Evolutionary conservation across 2,888 invertebrate genomes (phyloP).

Genomic region (Onchidella celtica): DNA sequence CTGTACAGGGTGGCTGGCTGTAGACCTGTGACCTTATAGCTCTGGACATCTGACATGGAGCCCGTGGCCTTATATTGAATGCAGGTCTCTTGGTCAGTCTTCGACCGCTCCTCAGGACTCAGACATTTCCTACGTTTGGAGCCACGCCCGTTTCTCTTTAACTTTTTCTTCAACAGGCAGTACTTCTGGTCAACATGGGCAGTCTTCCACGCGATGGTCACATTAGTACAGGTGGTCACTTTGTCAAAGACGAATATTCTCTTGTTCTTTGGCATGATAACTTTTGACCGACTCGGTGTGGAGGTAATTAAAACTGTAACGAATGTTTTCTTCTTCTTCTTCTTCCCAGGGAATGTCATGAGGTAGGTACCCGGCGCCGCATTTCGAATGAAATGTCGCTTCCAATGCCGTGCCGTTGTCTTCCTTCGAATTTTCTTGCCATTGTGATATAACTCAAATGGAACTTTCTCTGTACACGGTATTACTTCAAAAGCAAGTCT

Average conservation of each 20-base stretch:
- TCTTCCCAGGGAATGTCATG: slow-evolving; percentile 56
- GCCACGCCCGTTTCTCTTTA: slow-evolving; percentile 49
- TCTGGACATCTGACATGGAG: slow-evolving; percentile 62
- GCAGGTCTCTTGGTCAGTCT: slow-evolving; percentile 57
- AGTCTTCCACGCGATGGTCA: slow-evolving; percentile 78
- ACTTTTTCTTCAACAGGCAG: slow-evolving; percentile 75
- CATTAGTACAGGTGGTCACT: slow-evolving; percentile 72
- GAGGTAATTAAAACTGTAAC: slow-evolving; percentile 62
- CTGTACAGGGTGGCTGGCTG: slow-evolving; percentile 71
- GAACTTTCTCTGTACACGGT: slow-evolving; percentile 63
- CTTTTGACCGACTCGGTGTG: slow-evolving; percentile 57
- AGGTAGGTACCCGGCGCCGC: slow-evolving; percentile 63
- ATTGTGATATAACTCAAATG: slow-evolving; percentile 59
- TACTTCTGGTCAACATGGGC: slow-evolving; percentile 74
- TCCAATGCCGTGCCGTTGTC: slow-evolving; percentile 60
- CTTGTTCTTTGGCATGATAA: slow-evolving; percentile 71
- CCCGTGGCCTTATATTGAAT: slow-evolving; percentile 53
- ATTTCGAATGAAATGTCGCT: slow-evolving; percentile 60
- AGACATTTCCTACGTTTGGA: slow-evolving; percentile 58
- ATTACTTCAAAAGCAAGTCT: slow-evolving; percentile 54
- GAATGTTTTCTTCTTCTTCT: slow-evolving; percentile 55
- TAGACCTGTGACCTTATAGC: slow-evolving; percentile 71
- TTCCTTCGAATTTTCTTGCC: slow-evolving; percentile 52
- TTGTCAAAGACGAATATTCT: slow-evolving; percentile 72
- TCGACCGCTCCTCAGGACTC: slow-evolving; percentile 56